Evolutionary conservation across 2,888 invertebrate genomes (phyloP).

Genomic region (Deilephila elpenor): DNA sequence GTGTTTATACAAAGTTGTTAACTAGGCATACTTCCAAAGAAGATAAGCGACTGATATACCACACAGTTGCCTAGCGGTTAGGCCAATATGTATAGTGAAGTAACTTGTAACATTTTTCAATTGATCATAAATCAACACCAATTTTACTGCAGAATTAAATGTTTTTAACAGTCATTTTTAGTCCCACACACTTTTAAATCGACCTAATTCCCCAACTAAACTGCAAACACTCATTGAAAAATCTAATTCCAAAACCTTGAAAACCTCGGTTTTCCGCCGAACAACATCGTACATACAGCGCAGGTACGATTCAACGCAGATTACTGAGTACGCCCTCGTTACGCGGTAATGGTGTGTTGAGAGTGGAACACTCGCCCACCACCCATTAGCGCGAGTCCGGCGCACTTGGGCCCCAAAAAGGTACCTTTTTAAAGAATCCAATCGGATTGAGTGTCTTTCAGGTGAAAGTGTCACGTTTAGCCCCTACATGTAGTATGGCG

Average conservation of each 20-base stretch:
- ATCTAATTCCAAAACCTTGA: too few species aligned
- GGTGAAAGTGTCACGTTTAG: slow-evolving; percentile 56
- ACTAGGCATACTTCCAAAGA: too few species aligned
- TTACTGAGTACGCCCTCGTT: slow-evolving; percentile 19
- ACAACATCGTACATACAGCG: slow-evolving; percentile 34
- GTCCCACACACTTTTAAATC: too few species aligned
- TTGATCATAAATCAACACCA: too few species aligned
- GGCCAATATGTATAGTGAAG: too few species aligned
- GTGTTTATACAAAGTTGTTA: too few species aligned
- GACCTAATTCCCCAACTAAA: too few species aligned
- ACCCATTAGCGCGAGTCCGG: slow-evolving; percentile 53
- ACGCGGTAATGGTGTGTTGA: slow-evolving; percentile 8
- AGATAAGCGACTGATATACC: too few species aligned
- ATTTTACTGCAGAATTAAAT: too few species aligned
- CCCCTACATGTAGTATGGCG: slow-evolving; percentile 50
- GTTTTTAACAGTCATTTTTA: too few species aligned
- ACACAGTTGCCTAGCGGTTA: too few species aligned
- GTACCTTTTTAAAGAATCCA: slow-evolving; percentile 55
- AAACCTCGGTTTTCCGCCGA: not conserved
- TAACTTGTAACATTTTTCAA: too few species aligned
- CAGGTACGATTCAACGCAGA: slow-evolving; percentile 2
- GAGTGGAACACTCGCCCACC: slow-evolving; percentile 21
- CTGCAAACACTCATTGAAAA: not conserved
- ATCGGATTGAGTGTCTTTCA: slow-evolving; percentile 56
- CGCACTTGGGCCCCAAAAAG: slow-evolving; percentile 53